A percentile compares a stretch with the other conserved stretches of the same genome.
Conservation (phyloP, 2,113 vertebrate genomes). For the Nothoprocta pentlandii region DNA sequence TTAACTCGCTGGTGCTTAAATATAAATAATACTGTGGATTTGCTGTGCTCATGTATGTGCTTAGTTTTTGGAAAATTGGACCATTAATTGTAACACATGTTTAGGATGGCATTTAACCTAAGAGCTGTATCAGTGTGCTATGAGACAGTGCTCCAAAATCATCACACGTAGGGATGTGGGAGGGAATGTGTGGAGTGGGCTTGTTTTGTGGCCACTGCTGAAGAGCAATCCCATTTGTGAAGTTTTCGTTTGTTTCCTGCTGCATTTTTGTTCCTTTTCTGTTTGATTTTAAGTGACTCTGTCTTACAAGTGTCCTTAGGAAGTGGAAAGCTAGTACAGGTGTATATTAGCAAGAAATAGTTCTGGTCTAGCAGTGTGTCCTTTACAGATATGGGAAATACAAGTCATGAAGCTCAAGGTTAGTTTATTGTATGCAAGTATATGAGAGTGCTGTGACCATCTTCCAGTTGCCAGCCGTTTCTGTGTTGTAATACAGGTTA, state of each 20-base stretch:
- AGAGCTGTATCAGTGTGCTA: not conserved
- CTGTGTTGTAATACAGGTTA: not conserved
- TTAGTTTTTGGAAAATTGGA: not conserved
- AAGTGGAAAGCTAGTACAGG: not conserved
- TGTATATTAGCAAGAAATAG: not conserved
- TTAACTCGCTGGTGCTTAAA: constrained; percentile 23
- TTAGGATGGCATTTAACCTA: not conserved
- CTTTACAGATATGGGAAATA: not conserved
- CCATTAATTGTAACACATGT: not conserved
- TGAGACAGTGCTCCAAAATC: not conserved
- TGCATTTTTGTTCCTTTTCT: not conserved
- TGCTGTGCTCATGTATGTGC: not conserved
- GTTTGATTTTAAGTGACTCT: not conserved
- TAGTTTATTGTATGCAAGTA: not conserved
- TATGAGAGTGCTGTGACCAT: not conserved
- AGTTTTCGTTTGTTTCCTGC: not conserved
- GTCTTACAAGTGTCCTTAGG: not conserved
- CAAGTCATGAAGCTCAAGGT: not conserved
- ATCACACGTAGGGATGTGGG: not conserved
- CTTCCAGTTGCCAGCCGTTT: not conserved
- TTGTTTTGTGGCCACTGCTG: not conserved
- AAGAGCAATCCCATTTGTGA: not conserved
- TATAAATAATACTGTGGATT: constrained; percentile 33
- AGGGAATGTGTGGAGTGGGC: fast-evolving
- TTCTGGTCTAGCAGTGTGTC: not conserved